Evolutionary conservation across 1,140 invertebrate genomes (phyloP), one percentile per base, ranked within the genome.

Genomic region (Dryas iulia): DNA sequence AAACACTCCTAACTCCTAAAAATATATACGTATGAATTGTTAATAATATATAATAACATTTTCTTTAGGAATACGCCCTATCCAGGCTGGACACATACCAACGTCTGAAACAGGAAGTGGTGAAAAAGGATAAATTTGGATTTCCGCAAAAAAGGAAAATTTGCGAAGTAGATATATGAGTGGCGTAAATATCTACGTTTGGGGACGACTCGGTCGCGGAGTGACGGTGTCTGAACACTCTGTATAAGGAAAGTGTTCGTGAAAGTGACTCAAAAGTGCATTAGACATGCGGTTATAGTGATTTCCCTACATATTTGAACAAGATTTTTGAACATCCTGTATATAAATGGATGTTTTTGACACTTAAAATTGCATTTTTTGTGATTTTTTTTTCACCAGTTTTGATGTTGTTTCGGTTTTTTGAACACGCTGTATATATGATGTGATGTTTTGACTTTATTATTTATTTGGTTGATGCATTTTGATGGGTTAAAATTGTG

Each of bases 81-180:
- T 92, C 91, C 0, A 86, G 94, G 61, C 76, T 94, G 10, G 93
- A 91, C n/a, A 92, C 91, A 31, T 94, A 94, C 74, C 87, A 92
- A 30, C 81, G 93, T 33, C 72, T 94, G 6, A 95, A 95, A 72
- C 92, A 93, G 53, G 94, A 94, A 52, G 90, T 94, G 1, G 77
- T 94, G 31, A 90, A 92, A 74, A 85, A 90, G 64, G 84, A 87
- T 60, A 81, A 90, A 71, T 82, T 73, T 68, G 82, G 85, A 3
- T 80, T 87, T 54, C 79, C 90, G 2, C 86, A 92, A 35, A 93
- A 93, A 76, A 87, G 92, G 76, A 93, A 93, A 77, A 92, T 93
- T 35, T 87, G 87, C 63, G 91, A 92, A 58, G 91, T 92, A 8
- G 91, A 92, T 79, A 92, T 92, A 78, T 92, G 91, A 92, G 87